Conservation (phyloP, 2,113 vertebrate species). For the Thryonomys swinderianus region DNA sequence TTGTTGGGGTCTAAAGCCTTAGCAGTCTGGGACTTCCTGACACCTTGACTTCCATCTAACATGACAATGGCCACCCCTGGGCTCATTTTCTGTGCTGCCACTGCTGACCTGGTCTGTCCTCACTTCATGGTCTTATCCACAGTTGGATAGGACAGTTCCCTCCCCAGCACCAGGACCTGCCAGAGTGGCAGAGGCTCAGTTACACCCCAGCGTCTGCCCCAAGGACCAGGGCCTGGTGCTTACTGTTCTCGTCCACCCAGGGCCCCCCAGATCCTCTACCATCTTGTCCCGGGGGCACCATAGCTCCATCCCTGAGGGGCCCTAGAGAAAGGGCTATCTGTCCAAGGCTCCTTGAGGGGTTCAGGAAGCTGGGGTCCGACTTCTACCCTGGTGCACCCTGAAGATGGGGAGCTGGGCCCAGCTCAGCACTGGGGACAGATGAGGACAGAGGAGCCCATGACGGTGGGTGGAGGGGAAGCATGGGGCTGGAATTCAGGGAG, state of each 20-base stretch:
- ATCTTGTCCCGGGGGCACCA: too few species aligned
- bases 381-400: not conserved
- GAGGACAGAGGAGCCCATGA: not conserved
- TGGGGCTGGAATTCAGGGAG: accelerated
- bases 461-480: not conserved
- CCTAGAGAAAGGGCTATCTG: not conserved
- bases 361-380: not conserved
- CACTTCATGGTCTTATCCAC: not conserved
- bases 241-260: accelerated
- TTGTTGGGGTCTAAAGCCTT: conserved; percentile 85
- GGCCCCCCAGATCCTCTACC: accelerated
- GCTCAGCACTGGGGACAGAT: not conserved
- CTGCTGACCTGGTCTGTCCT: conserved; percentile 83
- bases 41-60: conserved; percentile 87
- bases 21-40: conserved; percentile 80
- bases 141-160: accelerated
- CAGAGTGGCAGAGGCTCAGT: accelerated
- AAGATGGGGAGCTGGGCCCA: not conserved
- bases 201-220: accelerated
- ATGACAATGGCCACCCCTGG: conserved; percentile 86
- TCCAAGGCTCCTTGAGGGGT: not conserved
- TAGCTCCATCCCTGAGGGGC: not conserved
- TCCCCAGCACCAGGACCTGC: conserved; percentile 1
- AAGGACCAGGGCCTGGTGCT: accelerated
- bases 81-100: conserved; percentile 85